Percentiles rank a stretch among this genome's conserved stretches.
Evolutionary conservation across 2,888 invertebrate genomes (phyloP).

Genomic region (Hirtodrosophila histrioides): DNA sequence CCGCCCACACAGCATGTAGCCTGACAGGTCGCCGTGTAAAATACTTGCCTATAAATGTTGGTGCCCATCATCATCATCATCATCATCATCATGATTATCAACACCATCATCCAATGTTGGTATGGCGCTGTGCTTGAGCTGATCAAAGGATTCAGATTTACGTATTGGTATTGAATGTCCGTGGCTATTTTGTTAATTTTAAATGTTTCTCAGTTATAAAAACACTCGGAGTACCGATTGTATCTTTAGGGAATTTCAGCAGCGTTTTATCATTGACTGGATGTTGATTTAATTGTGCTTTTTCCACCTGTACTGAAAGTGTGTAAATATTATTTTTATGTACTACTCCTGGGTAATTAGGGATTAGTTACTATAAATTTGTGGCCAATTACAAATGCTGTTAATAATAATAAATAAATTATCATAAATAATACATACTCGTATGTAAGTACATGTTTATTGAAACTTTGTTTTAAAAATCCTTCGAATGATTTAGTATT

Average conservation of each 20-base stretch:
- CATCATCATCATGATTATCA: slow-evolving; percentile 6
- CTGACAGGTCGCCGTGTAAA: background rate
- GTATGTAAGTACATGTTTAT: too few relatives aligned
- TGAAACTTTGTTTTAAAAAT: too few relatives aligned
- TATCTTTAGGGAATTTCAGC: background rate
- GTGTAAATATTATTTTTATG: too few relatives aligned
- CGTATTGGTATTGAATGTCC: slow-evolving; percentile 55
- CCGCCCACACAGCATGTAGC: background rate
- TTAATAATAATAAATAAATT: too few relatives aligned
- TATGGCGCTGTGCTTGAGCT: slow-evolving; percentile 31
- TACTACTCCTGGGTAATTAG: too few relatives aligned
- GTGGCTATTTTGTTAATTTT: slow-evolving; percentile 62
- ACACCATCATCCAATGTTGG: slow-evolving; percentile 8
- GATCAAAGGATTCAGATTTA: slow-evolving; percentile 66
- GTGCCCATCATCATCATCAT: slow-evolving; percentile 9
- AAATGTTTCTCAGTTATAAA: slow-evolving; percentile 38
- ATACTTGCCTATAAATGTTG: background rate
- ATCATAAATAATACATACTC: too few relatives aligned
- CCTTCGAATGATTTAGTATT: too few relatives aligned
- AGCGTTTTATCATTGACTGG: slow-evolving; percentile 34
- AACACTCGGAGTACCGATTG: slow-evolving; percentile 12
- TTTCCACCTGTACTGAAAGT: background rate
- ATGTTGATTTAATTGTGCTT: slow-evolving; percentile 63
- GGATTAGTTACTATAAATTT: too few relatives aligned
- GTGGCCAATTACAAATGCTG: too few relatives aligned